Base-by-base conservation (phyloP, 23 tunicate genomes). In the Ascidia mentula region DNA sequence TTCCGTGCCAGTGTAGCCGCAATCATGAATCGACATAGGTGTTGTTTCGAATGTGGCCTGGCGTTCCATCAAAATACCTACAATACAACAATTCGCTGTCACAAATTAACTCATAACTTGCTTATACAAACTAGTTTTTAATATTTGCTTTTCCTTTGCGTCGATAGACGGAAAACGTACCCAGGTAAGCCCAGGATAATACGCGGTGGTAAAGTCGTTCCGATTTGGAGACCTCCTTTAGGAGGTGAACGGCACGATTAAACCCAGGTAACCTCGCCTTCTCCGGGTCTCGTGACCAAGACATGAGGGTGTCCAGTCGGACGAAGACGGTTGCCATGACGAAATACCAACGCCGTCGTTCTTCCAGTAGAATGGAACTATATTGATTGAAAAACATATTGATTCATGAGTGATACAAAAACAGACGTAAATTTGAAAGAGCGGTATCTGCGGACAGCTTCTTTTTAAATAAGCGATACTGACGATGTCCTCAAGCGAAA, bases 11-110 rank as follows among this genome's bases (percentile, higher is more conserved):
- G 98, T 93, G 38, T 73, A 93, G 0, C 98, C 98, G 61, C 93
- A 88, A 69, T 93, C 98, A 79, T 93, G 98, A 31, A 93, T 84
- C n/a, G 98, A 71, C 89, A 93, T 93, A 7, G 98, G 98, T 33
- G 98, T 93, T 5, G 89, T 84, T 59, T 88, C 88, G 38, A 93
- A 93, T 6, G 74, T 18, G 17, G 89, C 32, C 65, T 88, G 98
- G 18, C 98, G 79, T 80, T 93, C 98, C 8, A 93, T 71, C 26
- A 93, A 40, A 18, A 93, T 77, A 31, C 98, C 98, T 93, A 73
- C 8, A 65, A 34, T 2, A 32, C 7, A 53, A 6, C 22, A 9
- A 9, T 9, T 42, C 15, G 53, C 12, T 42, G 12, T 42, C 15
- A 9, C 53, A 42, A 15, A 15, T 42, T 42, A 15, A 42, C 15